Evolutionary conservation across 2,888 invertebrate species (phyloP).

Genomic region (Drosophila neonasuta): DNA sequence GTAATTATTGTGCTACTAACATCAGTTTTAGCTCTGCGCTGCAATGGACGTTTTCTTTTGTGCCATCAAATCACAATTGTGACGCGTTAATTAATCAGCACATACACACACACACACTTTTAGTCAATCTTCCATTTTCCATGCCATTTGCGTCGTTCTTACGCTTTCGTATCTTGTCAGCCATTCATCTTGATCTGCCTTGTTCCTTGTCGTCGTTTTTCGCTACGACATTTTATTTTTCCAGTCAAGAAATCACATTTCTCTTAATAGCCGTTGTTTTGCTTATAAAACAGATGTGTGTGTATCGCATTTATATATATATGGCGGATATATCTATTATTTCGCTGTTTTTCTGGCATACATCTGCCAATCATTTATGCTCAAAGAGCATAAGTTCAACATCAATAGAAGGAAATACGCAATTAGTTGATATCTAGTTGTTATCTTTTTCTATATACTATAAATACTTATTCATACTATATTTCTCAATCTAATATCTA

Average conservation of each 20-base stretch:
- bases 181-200: constrained; percentile 55
- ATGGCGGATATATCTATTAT: constrained; percentile 15
- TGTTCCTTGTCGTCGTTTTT: constrained; percentile 3
- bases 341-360: constrained; percentile 8
- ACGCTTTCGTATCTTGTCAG: constrained; percentile 30
- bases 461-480: background rate
- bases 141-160: constrained; percentile 30
- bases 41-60: constrained; percentile 28
- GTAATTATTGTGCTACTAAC: constrained; percentile 29
- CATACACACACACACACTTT: background rate
- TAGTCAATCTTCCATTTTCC: constrained; percentile 31
- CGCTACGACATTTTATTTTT: constrained; percentile 33
- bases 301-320: background rate
- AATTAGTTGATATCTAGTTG: background rate
- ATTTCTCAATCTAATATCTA: constrained; percentile 11
- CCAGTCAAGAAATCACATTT: constrained; percentile 27
- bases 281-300: constrained; percentile 9
- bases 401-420: constrained; percentile 7
- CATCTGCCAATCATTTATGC: constrained; percentile 35
- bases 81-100: constrained; percentile 49
- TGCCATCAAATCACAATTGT: constrained; percentile 30
- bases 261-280: constrained; percentile 6
- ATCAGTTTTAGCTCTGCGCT: constrained; percentile 21
- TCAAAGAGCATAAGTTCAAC: constrained; percentile 2
- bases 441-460: background rate